Evolutionary conservation across 2,888 invertebrate genomes (phyloP), one percentile per base, ranked within the genome.

Genomic region (Noctua janthe): DNA sequence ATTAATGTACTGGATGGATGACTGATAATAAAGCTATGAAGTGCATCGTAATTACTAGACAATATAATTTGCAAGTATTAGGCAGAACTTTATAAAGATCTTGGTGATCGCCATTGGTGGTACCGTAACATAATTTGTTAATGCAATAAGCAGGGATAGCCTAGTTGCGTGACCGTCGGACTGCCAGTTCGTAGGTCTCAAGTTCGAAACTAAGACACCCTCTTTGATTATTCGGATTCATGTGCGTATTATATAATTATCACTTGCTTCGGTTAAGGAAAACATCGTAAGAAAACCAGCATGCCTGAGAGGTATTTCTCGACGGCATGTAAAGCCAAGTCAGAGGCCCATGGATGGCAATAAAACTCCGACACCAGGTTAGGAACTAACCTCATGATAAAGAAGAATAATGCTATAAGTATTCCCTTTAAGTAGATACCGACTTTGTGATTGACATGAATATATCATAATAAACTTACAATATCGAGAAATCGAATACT

Each of bases 401-500:
- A 39, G 35, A 39, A 3, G 47, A 47, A 47, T 5, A n/a, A n/a
- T n/a, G 56, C n/a, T n/a, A n/a, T n/a, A 59, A 59, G 15, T 29
- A 62, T 62, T 62, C 62, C 29, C 6, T 59, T 59, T 5, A 29
- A 1, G 29, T 35, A 43, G 8, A 13, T 62, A 66, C 11, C 13
- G n/a, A 15, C 11, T 29, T 78, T 47, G 23, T 29, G 51, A 17
- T 71, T n/a, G 5, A n/a, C n/a, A 23, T 29, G 6, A 56, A 17
- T 54, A 39, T 47, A 15, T 17, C 64, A 29, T 47, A 64, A 49
- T 74, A 29, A 54, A 74, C 62, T 35, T 66, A 13, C 6, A 75
- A 74, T 66, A 17, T 23, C 39, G 49, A 66, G 80, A 56, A 80
- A 82, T 56, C 54, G 54, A 72, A 39, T 17, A 29, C 35, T 11